Evolutionary conservation across 2,797 vertebrate species (phyloP), one percentile per base, ranked within the genome.

Genomic region (Sebastes steindachneri): DNA sequence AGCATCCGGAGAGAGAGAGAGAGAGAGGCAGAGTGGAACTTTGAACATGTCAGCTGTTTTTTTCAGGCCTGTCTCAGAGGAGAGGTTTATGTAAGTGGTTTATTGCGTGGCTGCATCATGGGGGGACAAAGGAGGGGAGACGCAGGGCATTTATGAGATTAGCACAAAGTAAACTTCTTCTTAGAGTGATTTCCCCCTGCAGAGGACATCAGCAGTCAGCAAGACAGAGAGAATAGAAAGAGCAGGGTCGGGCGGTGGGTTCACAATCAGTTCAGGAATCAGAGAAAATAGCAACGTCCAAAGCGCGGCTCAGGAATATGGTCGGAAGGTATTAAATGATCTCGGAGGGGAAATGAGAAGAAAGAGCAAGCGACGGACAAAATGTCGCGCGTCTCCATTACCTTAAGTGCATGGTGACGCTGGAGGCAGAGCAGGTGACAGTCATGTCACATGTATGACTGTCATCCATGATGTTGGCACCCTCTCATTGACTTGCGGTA

Each of bases 81-180:
- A 94, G 91, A 92, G 92, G 89, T 96, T 96, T 95, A 95, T 94
- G 93, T 94, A 95, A 95, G 95, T 95, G 92, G 89, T 96, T 96
- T 95, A 96, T 95, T 95, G 93, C 86, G 33, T 82, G 88, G 81
- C 93, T 78, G 89, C 88, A 90, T 94, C 92, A 88, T 75, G 86
- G 58, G 88, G 88, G 80, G 78, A 69, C 84, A 89, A 82, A 88
- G 82, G 66, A 74, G 60, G 73, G 80, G 75, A 81, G 85, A 83
- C 70, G 57, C 60, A 62, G 86, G 80, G 91, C 90, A 92, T 95
- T 95, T 96, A 96, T 94, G 89, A 96, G 94, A 96, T 96, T 95
- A 95, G 84, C 87, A 80, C 88, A 91, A 94, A 93, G 92, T 91
- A 95, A 96, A 95, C 89, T 93, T 94, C 86, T 82, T 86, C 89